Percentiles rank a stretch among this genome's conserved stretches.
These are phyloP conservation scores for human (Homo sapiens) DNA, from an alignment of 2,113 vertebrate genomes.

Conservation along the genomic window GRCh38 chr13:49464501-49465000, in stretches of 20 bases:
- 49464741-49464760: slow-evolving; percentile 6
- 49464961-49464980: no score
- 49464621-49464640: slow-evolving; percentile 13
- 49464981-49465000: no score
- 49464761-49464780: not conserved
- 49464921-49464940: no score
- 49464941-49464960: no score
- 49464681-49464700: not conserved
- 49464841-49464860: no score
- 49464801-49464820: no score
- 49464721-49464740: slow-evolving; percentile 10
- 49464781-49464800: no score
- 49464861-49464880: no score
- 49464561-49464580: slow-evolving; percentile 28
- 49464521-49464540: slow-evolving; percentile 14
- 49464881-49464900: no score
- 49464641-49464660: slow-evolving; percentile 20
- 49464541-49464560: slow-evolving; percentile 41
- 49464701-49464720: not conserved
- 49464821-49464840: no score
- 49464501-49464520: slow-evolving; percentile 1
- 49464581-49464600: not conserved
- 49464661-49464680: not conserved
- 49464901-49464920: no score
- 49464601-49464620: slow-evolving; percentile 35